These are phyloP conservation scores for Nettapus auritus DNA, from an alignment of 2,113 vertebrate genomes.

Conservation along the genomic window DNA sequence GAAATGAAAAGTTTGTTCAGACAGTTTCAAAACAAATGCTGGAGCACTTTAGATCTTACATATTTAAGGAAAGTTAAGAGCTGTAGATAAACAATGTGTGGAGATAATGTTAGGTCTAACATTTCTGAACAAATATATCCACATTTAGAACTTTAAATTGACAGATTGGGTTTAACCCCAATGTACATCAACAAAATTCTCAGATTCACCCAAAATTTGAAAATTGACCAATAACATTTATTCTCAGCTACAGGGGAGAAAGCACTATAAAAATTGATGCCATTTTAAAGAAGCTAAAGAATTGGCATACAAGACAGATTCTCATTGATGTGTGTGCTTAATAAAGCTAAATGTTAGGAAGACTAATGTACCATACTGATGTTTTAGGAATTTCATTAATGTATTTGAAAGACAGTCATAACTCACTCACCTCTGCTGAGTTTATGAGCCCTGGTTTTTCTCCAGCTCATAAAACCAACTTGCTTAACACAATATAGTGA, in stretches of 20 bases:
- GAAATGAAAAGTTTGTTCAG: constrained; percentile 3
- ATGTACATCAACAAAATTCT: neutral
- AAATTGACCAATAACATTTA: neutral
- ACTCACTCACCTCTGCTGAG: constrained; percentile 79
- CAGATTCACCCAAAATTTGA: neutral
- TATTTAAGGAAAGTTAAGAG: neutral
- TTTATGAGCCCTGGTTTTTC: constrained; percentile 80
- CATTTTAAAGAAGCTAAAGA: constrained; percentile 68
- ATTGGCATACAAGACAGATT: constrained; percentile 63
- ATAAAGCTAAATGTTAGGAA: constrained; percentile 80
- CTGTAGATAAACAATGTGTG: neutral
- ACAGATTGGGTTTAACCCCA: neutral
- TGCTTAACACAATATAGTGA: constrained; percentile 66
- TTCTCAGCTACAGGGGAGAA: neutral
- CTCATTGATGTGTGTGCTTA: constrained; percentile 76
- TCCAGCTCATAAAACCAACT: constrained; percentile 77
- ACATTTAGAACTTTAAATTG: neutral
- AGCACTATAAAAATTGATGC: constrained; percentile 6
- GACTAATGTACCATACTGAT: constrained; percentile 81
- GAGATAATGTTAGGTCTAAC: neutral
- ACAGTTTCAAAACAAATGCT: neutral
- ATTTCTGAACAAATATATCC: neutral
- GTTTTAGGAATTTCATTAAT: constrained; percentile 81
- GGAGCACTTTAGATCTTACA: neutral
- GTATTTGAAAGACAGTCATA: constrained; percentile 76